phyloP scores from a whole-genome alignment of 2,113 vertebrate species.

The Cacatua alba region DNA sequence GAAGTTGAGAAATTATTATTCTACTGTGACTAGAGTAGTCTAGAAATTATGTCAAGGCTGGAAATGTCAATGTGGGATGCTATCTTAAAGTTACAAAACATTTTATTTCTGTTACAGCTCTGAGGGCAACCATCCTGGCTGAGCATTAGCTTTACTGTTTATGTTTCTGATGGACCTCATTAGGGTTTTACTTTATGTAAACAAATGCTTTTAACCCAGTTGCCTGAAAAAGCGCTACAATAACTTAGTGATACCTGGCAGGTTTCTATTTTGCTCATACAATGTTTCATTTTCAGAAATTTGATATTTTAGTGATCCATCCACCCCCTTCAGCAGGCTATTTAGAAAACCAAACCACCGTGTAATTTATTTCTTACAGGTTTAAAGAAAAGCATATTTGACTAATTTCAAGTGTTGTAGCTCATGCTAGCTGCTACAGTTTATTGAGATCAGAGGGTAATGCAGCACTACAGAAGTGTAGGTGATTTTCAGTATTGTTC shows the following conservation, averaged over 20 bases:
- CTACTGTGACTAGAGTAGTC: not conserved
- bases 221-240: constrained; percentile 34
- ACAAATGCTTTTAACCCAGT: constrained; percentile 8
- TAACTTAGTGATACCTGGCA: constrained; percentile 8
- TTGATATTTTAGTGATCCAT: constrained; percentile 52
- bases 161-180: not conserved
- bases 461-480: not conserved
- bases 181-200: not conserved
- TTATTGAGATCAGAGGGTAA: not conserved
- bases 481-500: constrained; percentile 3
- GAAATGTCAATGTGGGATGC: not conserved
- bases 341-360: not conserved
- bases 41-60: not conserved
- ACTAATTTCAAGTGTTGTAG: not conserved
- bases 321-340: not conserved
- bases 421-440: not conserved
- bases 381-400: constrained; percentile 50
- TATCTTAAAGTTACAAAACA: not conserved
- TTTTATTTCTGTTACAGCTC: not conserved
- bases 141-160: not conserved
- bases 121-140: not conserved
- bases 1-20: not conserved
- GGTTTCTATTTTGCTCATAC: constrained; percentile 48
- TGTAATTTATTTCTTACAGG: constrained; percentile 19
- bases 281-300: constrained; percentile 41